Percentiles rank a stretch among this genome's conserved stretches.
phyloP scores from a whole-genome alignment of 37 sponge, comb jelly and placozoan species.

The Oopsacas minuta region DNA sequence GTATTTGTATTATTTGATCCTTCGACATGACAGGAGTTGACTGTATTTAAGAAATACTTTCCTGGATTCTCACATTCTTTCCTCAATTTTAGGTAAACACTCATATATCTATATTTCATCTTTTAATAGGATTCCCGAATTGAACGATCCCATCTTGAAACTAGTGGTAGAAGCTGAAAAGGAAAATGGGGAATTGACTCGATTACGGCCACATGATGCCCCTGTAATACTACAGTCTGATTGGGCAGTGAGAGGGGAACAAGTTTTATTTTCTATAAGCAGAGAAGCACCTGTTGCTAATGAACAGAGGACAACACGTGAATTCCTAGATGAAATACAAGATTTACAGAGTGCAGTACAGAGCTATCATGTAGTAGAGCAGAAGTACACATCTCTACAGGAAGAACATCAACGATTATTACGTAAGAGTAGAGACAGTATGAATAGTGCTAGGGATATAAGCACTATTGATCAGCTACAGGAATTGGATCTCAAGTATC shows the following conservation, averaged over 20 bases:
- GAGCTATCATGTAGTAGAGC: background rate
- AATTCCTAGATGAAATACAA: background rate
- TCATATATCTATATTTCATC: no score
- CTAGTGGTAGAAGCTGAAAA: background rate
- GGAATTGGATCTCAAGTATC: background rate
- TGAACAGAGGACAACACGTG: background rate
- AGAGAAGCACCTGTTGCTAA: background rate
- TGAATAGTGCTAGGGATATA: background rate
- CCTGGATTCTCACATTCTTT: no score
- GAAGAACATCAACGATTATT: background rate
- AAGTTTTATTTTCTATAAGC: background rate
- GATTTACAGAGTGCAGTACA: background rate
- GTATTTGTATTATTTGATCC: no score
- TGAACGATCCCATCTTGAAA: background rate
- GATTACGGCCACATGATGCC: background rate
- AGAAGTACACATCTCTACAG: constrained; percentile 10
- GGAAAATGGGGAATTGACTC: background rate
- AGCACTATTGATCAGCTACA: background rate
- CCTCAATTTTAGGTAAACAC: no score
- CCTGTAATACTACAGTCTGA: background rate
- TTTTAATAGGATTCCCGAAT: background rate
- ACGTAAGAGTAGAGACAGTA: background rate
- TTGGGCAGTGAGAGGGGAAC: background rate
- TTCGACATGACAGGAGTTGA: no score
- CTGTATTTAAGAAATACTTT: no score